phyloP scores from a whole-genome alignment of 2,888 invertebrate genomes.

The Perizoma flavofasciatum region DNA sequence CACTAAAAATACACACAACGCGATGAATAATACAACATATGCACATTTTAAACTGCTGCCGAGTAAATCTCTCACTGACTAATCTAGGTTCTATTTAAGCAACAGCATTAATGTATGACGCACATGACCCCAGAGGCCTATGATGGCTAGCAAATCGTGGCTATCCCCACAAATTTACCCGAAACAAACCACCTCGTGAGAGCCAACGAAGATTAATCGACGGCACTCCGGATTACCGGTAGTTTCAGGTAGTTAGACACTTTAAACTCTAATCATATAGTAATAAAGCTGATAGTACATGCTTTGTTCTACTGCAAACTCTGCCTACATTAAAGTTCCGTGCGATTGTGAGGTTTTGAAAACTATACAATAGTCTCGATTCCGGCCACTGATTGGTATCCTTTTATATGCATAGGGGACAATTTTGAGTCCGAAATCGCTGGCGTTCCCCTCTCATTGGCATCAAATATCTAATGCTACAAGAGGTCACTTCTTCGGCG shows the following conservation, averaged over 20 bases:
- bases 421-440: too few relatives aligned
- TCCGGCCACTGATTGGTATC: too few relatives aligned
- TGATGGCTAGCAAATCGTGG: slow-evolving; percentile 67
- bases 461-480: too few relatives aligned
- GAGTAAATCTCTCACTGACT: slow-evolving; percentile 41
- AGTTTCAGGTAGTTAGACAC: slow-evolving; percentile 49
- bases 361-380: too few relatives aligned
- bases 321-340: slow-evolving; percentile 59
- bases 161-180: slow-evolving; percentile 76
- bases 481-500: too few relatives aligned
- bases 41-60: slow-evolving; percentile 29
- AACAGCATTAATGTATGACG: slow-evolving; percentile 75
- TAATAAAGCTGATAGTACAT: slow-evolving; percentile 44
- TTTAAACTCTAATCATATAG: slow-evolving; percentile 43
- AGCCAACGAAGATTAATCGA: slow-evolving; percentile 75
- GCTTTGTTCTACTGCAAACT: slow-evolving; percentile 28
- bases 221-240: slow-evolving; percentile 67
- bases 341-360: slow-evolving; percentile 45
- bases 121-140: slow-evolving; percentile 67
- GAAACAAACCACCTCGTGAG: slow-evolving; percentile 76
- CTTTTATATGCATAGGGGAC: too few relatives aligned
- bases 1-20: too few relatives aligned
- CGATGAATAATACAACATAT: slow-evolving; percentile 3
- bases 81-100: slow-evolving; percentile 64
- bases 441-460: too few relatives aligned